Percentiles rank a stretch among this genome's conserved stretches.
Evolutionary conservation across 2,888 invertebrate species (phyloP).

Genomic region (Heliconius erato): DNA sequence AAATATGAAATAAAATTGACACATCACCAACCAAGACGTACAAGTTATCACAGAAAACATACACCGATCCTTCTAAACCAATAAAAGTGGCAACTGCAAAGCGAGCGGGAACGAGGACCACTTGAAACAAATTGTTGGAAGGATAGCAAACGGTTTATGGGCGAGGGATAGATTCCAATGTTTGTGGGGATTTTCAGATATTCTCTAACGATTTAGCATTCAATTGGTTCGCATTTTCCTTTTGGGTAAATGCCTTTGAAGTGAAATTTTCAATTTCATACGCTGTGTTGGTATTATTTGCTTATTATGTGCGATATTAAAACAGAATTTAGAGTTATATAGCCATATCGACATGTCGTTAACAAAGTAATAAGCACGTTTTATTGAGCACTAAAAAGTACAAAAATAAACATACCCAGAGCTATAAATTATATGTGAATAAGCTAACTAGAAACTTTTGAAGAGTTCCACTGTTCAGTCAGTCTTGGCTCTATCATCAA

Average conservation of each 20-base stretch:
- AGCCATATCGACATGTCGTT: too few species aligned
- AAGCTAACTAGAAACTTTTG: too few species aligned
- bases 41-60: neutral
- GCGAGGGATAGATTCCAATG: slow-evolving; percentile 20
- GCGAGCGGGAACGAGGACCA: slow-evolving; percentile 22
- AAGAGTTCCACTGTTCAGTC: too few species aligned
- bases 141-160: slow-evolving; percentile 29
- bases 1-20: neutral
- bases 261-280: neutral
- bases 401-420: too few species aligned
- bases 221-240: slow-evolving; percentile 21
- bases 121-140: slow-evolving; percentile 27
- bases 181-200: slow-evolving; percentile 10
- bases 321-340: too few species aligned
- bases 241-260: neutral
- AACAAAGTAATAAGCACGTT: too few species aligned
- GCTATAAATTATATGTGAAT: too few species aligned
- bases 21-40: neutral
- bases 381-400: too few species aligned
- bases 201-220: slow-evolving; percentile 16
- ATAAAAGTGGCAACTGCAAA: slow-evolving; percentile 13
- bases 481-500: too few species aligned
- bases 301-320: too few species aligned
- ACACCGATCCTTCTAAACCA: slow-evolving; percentile 9
- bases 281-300: neutral